Evolutionary conservation across 2,797 vertebrate genomes (phyloP), one percentile per base, ranked within the genome.

Genomic region (Poeciliopsis gracilis): DNA sequence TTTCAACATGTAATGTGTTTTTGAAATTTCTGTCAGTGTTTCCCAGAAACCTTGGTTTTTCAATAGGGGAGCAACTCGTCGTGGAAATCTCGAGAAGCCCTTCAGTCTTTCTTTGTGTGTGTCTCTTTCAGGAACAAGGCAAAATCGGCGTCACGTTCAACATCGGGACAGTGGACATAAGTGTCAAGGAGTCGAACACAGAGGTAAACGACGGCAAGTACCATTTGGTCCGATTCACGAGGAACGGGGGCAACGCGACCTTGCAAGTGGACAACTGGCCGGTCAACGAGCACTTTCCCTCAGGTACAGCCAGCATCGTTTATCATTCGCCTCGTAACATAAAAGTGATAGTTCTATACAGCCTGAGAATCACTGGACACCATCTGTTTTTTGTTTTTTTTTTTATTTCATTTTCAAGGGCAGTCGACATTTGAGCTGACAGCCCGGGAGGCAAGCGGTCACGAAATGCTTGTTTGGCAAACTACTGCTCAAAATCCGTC

Each of bases 211-310:
- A 99, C 43, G 98, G 98, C 72, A 99, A 98, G 90, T 99, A 99
- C 92, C 98, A 99, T 0, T 95, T 99, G 80, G 98, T 98, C 6
- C 97, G 97, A 41, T 99, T 99, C 90, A 99, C 97, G 85, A 96
- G 98, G 89, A 99, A 99, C 0, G 98, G 98, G 0, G 98, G 98
- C 78, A 99, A 99, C 1, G 98, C 98, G 59, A 99, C 98, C 0
- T 94, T 99, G 67, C 98, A 99, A 93, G 98, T 99, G 90, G 98
- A 99, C 93, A 98, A 97, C 94, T 98, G 98, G 97, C 97, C 98
- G 0, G 93, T 99, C 91, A 99, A 99, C 55, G 98, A 99, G 25
- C 97, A 99, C 88, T 99, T 98, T 67, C 98, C 98, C 57, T 96
- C 98, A 98, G 98, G 98, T 99, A 97, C 71, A 4, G 1, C 25